phyloP scores from a whole-genome alignment of 1,140 invertebrate genomes.

The Ganaspis sp. region DNA sequence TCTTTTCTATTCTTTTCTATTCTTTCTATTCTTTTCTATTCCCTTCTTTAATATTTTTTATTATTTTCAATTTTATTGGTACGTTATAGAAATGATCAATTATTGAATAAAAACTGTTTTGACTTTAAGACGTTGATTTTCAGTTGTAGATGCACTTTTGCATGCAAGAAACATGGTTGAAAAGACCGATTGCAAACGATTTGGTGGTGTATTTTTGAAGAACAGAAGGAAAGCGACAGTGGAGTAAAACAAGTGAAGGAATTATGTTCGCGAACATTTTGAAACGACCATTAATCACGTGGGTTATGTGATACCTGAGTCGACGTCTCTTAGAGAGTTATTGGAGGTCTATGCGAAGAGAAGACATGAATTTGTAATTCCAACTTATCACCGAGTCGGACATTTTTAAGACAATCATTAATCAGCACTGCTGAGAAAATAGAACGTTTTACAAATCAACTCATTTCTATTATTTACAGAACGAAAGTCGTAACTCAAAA shows the following conservation, averaged over 20 bases:
- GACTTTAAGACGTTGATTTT: no score
- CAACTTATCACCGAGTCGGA: slow-evolving; percentile 6
- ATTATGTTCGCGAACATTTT: slow-evolving; percentile 27
- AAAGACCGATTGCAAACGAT: no score
- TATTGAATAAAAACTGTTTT: no score
- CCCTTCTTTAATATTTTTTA: no score
- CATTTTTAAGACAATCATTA: slow-evolving; percentile 24
- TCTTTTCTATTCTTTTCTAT: no score
- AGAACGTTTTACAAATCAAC: background rate
- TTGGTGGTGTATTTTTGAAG: background rate
- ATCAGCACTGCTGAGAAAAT: background rate
- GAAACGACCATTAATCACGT: slow-evolving; percentile 36
- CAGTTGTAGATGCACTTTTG: background rate
- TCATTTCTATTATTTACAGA: background rate
- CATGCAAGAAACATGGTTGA: no score
- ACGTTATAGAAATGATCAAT: no score
- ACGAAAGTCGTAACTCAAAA: no score
- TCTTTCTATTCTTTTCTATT: no score
- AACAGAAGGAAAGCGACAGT: slow-evolving; percentile 11
- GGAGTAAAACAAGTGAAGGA: slow-evolving; percentile 35
- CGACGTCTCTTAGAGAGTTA: slow-evolving; percentile 37
- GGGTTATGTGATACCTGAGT: slow-evolving; percentile 39
- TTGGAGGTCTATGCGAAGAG: slow-evolving; percentile 34
- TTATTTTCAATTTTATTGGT: no score
- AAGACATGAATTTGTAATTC: slow-evolving; percentile 32